phyloP scores from a whole-genome alignment of 2,797 vertebrate species.

The Spea hammondii region DNA sequence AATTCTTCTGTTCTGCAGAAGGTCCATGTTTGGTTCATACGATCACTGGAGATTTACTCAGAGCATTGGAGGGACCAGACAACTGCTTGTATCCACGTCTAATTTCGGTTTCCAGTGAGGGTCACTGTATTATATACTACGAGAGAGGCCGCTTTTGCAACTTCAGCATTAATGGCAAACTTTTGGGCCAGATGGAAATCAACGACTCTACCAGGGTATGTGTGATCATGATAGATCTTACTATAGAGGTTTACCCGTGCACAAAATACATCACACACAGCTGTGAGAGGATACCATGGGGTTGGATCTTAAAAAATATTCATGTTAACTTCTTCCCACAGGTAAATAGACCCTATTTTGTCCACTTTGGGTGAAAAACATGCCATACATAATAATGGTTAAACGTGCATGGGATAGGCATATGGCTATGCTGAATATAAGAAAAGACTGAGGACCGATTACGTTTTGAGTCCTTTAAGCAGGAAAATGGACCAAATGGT shows the following conservation, averaged over 20 bases:
- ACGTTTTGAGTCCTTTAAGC: too few relatives aligned
- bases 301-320: too few relatives aligned
- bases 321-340: too few relatives aligned
- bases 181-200: conserved; percentile 97
- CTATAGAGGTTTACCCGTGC: background rate
- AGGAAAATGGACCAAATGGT: too few relatives aligned
- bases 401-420: too few relatives aligned
- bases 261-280: background rate
- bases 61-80: conserved; percentile 92
- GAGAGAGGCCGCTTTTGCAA: conserved; percentile 96
- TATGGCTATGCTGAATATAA: too few relatives aligned
- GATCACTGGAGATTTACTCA: conserved; percentile 95
- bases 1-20: conserved; percentile 68
- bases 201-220: conserved; percentile 92
- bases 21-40: conserved; percentile 97
- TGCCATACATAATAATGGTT: too few relatives aligned
- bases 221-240: background rate
- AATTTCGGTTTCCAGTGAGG: conserved; percentile 93
- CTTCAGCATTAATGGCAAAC: conserved; percentile 98
- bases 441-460: too few relatives aligned
- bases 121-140: conserved; percentile 98
- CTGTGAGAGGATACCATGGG: too few relatives aligned
- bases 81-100: conserved; percentile 83
- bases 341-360: too few relatives aligned
- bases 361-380: too few relatives aligned